Conservation (phyloP, 2,113 vertebrate species). For the Pterocles burchelli region DNA sequence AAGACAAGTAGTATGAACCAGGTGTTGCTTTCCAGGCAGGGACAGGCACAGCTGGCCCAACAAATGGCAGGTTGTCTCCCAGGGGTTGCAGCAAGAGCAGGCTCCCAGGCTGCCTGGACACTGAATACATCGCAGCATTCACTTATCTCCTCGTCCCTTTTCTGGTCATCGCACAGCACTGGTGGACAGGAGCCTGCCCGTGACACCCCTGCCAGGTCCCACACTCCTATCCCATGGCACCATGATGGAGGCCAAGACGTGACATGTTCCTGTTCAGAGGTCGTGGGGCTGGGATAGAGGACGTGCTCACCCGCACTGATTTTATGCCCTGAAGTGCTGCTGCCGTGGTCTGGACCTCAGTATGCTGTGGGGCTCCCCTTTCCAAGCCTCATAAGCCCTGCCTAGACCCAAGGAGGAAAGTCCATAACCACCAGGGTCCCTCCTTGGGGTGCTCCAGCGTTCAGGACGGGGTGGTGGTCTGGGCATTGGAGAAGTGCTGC, state of each 20-base stretch:
- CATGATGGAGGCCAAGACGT: fast-evolving
- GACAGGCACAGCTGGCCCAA: background rate
- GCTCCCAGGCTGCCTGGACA: background rate
- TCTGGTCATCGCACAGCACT: fast-evolving
- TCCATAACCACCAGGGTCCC: background rate
- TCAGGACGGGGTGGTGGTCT: background rate
- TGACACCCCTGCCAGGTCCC: background rate
- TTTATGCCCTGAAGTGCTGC: background rate
- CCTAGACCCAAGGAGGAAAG: background rate
- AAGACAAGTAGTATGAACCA: background rate
- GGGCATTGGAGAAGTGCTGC: background rate
- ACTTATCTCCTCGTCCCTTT: background rate
- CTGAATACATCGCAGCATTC: background rate
- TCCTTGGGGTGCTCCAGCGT: background rate
- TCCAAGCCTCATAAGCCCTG: background rate
- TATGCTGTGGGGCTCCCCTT: fast-evolving
- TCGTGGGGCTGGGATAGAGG: background rate
- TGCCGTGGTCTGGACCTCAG: background rate
- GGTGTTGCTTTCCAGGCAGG: background rate
- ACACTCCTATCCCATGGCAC: background rate
- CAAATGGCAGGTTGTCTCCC: background rate
- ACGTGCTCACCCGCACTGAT: background rate
- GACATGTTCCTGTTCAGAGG: fast-evolving
- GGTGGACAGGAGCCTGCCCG: background rate
- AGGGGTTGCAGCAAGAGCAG: background rate